phyloP scores from a whole-genome alignment of 2,888 invertebrate genomes.

The Thera britannica region DNA sequence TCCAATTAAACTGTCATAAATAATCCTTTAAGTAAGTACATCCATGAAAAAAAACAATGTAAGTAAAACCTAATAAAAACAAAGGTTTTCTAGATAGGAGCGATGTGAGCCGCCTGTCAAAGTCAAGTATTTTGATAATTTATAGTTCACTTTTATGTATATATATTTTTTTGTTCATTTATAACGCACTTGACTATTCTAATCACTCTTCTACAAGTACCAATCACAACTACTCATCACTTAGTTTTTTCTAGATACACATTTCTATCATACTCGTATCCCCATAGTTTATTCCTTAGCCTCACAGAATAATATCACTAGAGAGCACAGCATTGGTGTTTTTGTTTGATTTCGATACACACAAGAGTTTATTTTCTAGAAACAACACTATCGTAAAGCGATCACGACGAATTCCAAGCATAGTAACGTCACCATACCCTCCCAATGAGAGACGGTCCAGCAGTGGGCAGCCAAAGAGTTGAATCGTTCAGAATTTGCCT shows the following conservation, averaged over 20 bases:
- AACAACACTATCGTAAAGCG: no score
- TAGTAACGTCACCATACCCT: no score
- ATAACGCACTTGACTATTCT: not conserved
- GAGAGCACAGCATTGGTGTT: not conserved
- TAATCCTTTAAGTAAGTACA: no score
- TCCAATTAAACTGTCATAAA: no score
- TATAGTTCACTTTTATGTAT: not conserved
- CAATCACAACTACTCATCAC: not conserved
- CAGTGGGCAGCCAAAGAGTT: not conserved
- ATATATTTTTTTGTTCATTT: not conserved
- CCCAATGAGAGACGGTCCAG: no score
- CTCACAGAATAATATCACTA: not conserved
- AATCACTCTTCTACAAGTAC: not conserved
- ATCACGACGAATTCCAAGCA: no score
- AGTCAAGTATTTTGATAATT: not conserved
- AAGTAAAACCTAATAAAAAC: no score
- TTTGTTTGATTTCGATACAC: no score
- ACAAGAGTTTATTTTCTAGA: no score
- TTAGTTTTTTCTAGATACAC: not conserved
- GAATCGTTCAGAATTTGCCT: not conserved
- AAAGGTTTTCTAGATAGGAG: no score
- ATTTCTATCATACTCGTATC: not conserved
- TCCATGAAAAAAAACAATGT: no score
- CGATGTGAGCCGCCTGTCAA: no score
- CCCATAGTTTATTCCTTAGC: conserved; percentile 1